These are phyloP conservation scores for Limulus polyphemus DNA, from an alignment of 2,888 invertebrate genomes.

Conservation along the genomic window DNA sequence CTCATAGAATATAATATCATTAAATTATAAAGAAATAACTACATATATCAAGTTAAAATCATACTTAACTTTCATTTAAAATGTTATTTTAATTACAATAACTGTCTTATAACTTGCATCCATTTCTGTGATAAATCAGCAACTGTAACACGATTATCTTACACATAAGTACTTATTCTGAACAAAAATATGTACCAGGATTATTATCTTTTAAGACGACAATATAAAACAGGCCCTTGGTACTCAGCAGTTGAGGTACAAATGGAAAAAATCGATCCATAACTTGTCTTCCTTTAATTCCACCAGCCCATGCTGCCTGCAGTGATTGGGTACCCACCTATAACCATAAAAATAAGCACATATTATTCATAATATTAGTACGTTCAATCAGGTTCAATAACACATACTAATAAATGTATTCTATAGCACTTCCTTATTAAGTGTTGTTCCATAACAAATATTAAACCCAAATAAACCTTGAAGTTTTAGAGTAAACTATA, in stretches of 20 bases:
- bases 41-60: neutral
- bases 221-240: conserved; percentile 69
- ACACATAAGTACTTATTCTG: conserved; percentile 37
- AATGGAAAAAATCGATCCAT: conserved; percentile 52
- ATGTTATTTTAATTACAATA: neutral
- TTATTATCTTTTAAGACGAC: conserved; percentile 80
- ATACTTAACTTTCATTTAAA: neutral
- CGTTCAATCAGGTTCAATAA: neutral
- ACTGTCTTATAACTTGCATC: neutral
- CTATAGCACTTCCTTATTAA: too few species aligned
- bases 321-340: conserved; percentile 33
- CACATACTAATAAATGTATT: too few species aligned
- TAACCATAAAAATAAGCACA: neutral
- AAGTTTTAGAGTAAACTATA: too few species aligned
- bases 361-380: neutral
- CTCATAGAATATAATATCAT: too few species aligned
- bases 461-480: too few species aligned
- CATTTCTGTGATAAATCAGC: too few species aligned
- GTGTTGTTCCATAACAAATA: too few species aligned
- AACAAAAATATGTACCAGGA: conserved; percentile 37
- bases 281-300: conserved; percentile 47
- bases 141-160: too few species aligned
- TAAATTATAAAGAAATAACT: too few species aligned
- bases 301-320: conserved; percentile 43
- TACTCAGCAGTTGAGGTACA: conserved; percentile 57